Conservation (phyloP, 1,140 invertebrate species). For the Protaetia brevitarsis region DNA sequence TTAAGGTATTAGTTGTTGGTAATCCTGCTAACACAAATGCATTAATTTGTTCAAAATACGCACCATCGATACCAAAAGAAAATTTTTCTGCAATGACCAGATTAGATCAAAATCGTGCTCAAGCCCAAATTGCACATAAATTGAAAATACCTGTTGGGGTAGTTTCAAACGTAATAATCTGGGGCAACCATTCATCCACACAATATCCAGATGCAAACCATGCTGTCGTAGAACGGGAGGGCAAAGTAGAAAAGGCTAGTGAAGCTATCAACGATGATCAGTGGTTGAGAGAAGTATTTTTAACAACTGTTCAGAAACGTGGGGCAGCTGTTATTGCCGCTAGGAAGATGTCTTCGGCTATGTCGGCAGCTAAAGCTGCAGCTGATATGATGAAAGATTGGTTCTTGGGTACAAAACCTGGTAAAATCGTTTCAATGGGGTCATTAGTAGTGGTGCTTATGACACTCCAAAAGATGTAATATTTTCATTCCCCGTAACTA, state of each 20-base stretch:
- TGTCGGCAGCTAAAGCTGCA: constrained; percentile 98
- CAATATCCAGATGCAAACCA: constrained; percentile 96
- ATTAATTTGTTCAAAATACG: constrained; percentile 92
- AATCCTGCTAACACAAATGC: constrained; percentile 99
- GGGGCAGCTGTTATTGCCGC: constrained; percentile 97
- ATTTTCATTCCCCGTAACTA: constrained; percentile 93
- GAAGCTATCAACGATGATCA: constrained; percentile 77
- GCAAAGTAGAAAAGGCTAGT: constrained; percentile 55
- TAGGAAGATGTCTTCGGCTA: constrained; percentile 96
- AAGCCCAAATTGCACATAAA: constrained; percentile 74
- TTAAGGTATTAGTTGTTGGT: constrained; percentile 96
- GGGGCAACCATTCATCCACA: constrained; percentile 99
- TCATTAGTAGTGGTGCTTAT: constrained; percentile 96
- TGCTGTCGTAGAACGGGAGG: constrained; percentile 66
- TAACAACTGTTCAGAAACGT: constrained; percentile 92
- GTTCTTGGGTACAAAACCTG: constrained; percentile 81
- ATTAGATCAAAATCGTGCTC: constrained; percentile 95
- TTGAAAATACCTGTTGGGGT: constrained; percentile 62
- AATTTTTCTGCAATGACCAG: constrained; percentile 99
- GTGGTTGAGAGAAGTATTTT: constrained; percentile 80
- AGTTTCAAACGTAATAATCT: constrained; percentile 93
- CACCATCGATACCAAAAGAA: constrained; percentile 93
- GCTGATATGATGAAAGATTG: constrained; percentile 96
- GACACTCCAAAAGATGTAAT: constrained; percentile 83
- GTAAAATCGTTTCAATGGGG: constrained; percentile 95